Percentiles rank a stretch among this genome's conserved stretches.
Conservation (phyloP, 2,113 vertebrate genomes). For the Turdus rufiventris region DNA sequence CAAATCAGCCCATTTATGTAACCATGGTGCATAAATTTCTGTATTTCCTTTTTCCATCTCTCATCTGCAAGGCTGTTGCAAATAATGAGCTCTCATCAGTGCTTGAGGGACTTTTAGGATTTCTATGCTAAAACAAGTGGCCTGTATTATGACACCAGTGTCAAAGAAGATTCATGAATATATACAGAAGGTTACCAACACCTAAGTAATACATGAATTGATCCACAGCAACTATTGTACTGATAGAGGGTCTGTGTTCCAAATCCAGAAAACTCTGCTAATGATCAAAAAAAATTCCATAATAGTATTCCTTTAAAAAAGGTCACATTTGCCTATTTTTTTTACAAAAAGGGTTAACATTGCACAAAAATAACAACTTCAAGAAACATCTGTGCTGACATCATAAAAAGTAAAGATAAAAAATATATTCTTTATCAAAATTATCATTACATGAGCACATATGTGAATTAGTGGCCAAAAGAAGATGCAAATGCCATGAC, state of each 20-base stretch:
- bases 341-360: neutral
- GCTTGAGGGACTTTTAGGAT: neutral
- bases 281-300: neutral
- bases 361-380: neutral
- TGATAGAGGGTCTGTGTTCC: neutral
- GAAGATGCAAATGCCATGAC: neutral
- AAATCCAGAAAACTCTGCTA: neutral
- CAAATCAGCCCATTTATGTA: neutral
- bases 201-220: neutral
- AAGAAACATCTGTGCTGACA: neutral
- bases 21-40: neutral
- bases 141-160: neutral
- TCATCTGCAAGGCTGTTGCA: neutral
- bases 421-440: neutral
- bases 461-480: neutral
- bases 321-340: neutral
- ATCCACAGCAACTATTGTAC: neutral
- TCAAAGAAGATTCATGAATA: neutral
- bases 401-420: neutral
- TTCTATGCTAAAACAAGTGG: neutral
- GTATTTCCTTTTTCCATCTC: neutral
- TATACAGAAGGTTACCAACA: neutral
- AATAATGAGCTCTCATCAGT: neutral
- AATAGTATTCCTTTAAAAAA: neutral
- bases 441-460: rapidly evolving